These are phyloP conservation scores for Acleris literana DNA, from an alignment of 2,888 invertebrate genomes.

Conservation along the genomic window DNA sequence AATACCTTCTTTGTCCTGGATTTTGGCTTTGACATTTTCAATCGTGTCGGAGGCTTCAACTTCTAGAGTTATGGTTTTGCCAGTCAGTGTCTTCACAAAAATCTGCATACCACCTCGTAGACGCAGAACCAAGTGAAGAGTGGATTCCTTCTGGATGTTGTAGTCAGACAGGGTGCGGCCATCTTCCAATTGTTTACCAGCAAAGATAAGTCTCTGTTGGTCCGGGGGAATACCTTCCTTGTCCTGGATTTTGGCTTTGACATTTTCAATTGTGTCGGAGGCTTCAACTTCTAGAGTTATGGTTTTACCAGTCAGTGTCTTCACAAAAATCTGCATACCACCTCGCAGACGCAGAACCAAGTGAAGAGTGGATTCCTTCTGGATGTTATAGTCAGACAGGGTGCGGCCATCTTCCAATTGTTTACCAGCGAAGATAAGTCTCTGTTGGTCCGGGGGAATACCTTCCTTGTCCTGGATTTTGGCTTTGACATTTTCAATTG, in stretches of 20 bases:
- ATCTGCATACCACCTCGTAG: constrained; percentile 48
- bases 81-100: constrained; percentile 41
- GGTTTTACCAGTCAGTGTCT: constrained; percentile 56
- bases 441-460: constrained; percentile 56
- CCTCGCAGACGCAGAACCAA: constrained; percentile 54
- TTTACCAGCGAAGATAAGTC: constrained; percentile 56
- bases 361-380: constrained; percentile 59
- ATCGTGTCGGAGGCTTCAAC: constrained; percentile 42
- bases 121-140: constrained; percentile 47
- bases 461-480: constrained; percentile 58
- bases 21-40: constrained; percentile 44
- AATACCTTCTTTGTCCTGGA: constrained; percentile 45
- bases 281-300: constrained; percentile 54
- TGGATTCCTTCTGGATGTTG: constrained; percentile 51
- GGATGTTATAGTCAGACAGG: constrained; percentile 56
- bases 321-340: constrained; percentile 62
- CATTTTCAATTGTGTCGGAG: constrained; percentile 50
- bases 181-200: constrained; percentile 50
- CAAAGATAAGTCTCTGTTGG: constrained; percentile 48
- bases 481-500: constrained; percentile 56
- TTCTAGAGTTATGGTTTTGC: constrained; percentile 41
- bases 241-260: constrained; percentile 50
- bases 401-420: constrained; percentile 61
- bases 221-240: constrained; percentile 52
- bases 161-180: constrained; percentile 49